A percentile compares a stretch with the other conserved stretches of the same genome.
phyloP scores from a whole-genome alignment of 2,888 invertebrate species.

The Allolobophora icterica region DNA sequence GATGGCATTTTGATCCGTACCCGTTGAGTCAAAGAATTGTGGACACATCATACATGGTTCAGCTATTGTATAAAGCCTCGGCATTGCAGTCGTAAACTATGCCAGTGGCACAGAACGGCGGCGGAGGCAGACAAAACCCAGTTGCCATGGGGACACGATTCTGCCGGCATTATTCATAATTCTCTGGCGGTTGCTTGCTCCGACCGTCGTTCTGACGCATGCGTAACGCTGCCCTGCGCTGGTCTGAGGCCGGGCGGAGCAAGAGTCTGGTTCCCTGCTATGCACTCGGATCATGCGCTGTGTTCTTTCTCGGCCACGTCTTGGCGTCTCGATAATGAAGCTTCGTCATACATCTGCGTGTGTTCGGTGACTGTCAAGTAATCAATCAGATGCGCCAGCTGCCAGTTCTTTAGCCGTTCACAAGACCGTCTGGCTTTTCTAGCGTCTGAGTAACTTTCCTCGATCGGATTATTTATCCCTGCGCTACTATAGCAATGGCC shows the following conservation, averaged over 20 bases:
- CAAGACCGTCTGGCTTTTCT: neutral
- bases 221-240: neutral
- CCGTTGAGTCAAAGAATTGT: neutral
- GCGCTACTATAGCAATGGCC: neutral
- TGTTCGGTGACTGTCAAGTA: neutral
- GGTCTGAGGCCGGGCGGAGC: neutral
- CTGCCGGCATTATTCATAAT: neutral
- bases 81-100: neutral
- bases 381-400: neutral
- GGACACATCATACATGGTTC: neutral
- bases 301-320: neutral
- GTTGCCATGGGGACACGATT: conserved; percentile 1
- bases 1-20: neutral
- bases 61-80: neutral
- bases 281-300: conserved; percentile 17
- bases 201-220: neutral
- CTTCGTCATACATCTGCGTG: neutral
- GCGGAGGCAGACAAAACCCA: neutral
- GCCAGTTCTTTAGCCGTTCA: neutral
- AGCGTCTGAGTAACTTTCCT: neutral
- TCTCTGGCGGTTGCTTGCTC: neutral
- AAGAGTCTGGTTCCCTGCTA: conserved; percentile 7
- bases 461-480: neutral
- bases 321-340: neutral
- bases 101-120: neutral